Evolutionary conservation across 2,888 invertebrate species (phyloP).

Genomic region (Coecobrya sp.): DNA sequence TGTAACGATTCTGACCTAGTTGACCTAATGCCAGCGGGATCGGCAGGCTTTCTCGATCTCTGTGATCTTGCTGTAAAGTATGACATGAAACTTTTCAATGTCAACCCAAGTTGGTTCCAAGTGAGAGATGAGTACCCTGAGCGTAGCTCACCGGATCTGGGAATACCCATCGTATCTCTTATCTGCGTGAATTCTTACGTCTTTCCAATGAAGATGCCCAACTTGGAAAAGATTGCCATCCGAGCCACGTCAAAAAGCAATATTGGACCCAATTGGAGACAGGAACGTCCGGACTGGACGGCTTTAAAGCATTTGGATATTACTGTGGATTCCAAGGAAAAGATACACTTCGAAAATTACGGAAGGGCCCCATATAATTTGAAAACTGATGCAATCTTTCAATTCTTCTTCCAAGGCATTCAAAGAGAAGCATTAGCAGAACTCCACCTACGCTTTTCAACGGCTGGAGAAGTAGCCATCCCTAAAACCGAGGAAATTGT

Average conservation of each 20-base stretch:
- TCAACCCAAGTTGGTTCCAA: too few species aligned
- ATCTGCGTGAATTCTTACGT: neutral
- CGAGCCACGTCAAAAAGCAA: neutral
- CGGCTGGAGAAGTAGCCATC: neutral
- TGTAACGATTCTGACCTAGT: too few species aligned
- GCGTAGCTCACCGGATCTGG: neutral
- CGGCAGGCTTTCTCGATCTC: too few species aligned
- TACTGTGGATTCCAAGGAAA: constrained; percentile 37
- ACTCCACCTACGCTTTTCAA: neutral
- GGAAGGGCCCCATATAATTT: too few species aligned
- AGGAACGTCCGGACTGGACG: neutral
- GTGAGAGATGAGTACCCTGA: neutral
- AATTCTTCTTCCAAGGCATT: neutral
- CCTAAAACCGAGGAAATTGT: neutral
- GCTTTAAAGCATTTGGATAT: constrained; percentile 3
- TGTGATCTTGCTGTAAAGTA: too few species aligned
- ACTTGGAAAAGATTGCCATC: constrained; percentile 31
- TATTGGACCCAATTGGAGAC: neutral
- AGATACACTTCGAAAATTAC: too few species aligned
- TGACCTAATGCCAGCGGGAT: too few species aligned
- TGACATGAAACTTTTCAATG: too few species aligned
- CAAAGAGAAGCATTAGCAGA: neutral
- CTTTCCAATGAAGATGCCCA: neutral
- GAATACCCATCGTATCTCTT: neutral
- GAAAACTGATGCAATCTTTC: neutral